phyloP scores from a whole-genome alignment of 2,113 vertebrate genomes.

The Phocoena sinus region DNA sequence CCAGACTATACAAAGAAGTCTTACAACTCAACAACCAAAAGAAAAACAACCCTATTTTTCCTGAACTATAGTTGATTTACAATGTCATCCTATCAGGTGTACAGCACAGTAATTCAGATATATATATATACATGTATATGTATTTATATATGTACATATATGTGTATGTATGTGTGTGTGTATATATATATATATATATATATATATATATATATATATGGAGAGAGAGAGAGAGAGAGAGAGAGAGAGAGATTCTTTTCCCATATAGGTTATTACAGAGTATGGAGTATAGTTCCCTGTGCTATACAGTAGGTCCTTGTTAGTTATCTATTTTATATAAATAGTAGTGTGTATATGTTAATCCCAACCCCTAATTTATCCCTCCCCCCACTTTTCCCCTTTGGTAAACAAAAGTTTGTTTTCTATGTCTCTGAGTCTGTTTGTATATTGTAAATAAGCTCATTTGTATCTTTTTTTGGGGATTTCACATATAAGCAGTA shows the following conservation, averaged over 20 bases:
- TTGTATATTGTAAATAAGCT: neutral
- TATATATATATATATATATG: too few relatives aligned
- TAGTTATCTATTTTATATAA: neutral
- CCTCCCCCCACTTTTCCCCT: neutral
- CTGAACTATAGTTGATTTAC: neutral
- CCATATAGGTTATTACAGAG: neutral
- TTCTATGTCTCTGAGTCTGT: neutral
- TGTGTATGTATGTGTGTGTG: too few relatives aligned
- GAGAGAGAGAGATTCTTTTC: neutral
- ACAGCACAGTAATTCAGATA: too few relatives aligned
- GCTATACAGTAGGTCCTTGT: neutral
- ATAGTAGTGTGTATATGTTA: neutral
- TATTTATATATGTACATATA: too few relatives aligned
- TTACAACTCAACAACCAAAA: neutral
- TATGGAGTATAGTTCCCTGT: neutral
- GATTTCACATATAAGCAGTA: neutral
- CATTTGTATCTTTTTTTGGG: neutral
- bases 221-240: too few relatives aligned
- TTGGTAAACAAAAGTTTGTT: neutral
- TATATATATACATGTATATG: too few relatives aligned
- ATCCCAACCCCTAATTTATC: neutral
- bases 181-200: rapidly evolving
- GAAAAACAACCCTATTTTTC: neutral
- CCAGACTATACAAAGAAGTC: neutral
- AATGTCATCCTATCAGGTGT: too few relatives aligned